Evolutionary conservation across 2,888 invertebrate species (phyloP).

Genomic region (Leptopilina drosophilae): DNA sequence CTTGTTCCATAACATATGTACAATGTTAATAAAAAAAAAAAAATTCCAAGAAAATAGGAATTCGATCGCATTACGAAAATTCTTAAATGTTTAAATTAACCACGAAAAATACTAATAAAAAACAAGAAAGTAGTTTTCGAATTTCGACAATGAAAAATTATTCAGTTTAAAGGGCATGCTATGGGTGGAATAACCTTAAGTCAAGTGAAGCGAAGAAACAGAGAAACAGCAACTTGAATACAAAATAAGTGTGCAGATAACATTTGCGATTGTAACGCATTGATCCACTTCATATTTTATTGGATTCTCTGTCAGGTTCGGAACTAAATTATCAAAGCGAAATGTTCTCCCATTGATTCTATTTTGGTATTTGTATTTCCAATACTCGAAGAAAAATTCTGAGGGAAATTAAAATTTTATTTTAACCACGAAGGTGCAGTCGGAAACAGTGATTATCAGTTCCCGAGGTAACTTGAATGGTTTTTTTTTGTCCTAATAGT

Average conservation of each 20-base stretch:
- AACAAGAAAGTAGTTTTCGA: neutral
- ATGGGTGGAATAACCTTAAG: neutral
- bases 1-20: neutral
- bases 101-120: neutral
- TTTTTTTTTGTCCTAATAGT: no score
- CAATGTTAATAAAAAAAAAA: no score
- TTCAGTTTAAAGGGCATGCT: neutral
- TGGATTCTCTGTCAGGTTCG: neutral
- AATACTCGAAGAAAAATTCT: no score
- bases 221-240: constrained; percentile 22
- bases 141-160: neutral
- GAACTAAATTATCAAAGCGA: neutral
- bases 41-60: no score
- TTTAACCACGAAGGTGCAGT: no score
- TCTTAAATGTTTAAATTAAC: no score
- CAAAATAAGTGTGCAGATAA: constrained; percentile 21
- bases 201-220: constrained; percentile 24
- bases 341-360: neutral
- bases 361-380: no score
- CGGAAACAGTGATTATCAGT: no score
- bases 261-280: constrained; percentile 18
- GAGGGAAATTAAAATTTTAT: no score
- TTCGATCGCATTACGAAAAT: no score
- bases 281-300: constrained; percentile 19
- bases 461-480: no score